These are phyloP conservation scores for Cercopithecus mona DNA, from an alignment of 2,113 vertebrate genomes.

Conservation along the genomic window DNA sequence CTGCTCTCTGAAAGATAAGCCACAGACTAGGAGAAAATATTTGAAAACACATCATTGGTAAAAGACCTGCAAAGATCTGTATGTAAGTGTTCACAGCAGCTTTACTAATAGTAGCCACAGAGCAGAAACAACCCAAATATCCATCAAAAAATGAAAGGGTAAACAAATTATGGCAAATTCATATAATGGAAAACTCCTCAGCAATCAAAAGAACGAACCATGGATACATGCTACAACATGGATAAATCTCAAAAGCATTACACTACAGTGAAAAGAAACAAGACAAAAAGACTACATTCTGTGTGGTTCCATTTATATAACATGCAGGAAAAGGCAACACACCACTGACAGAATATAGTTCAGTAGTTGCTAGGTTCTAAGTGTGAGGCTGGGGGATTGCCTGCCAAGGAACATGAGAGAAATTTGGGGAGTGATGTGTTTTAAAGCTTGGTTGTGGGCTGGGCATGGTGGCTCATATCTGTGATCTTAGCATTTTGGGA, in stretches of 20 bases:
- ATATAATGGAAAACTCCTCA: not conserved
- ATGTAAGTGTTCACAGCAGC: not conserved
- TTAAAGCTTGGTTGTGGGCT: not conserved
- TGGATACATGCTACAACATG: not conserved
- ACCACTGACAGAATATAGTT: not conserved
- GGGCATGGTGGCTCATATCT: too few relatives aligned
- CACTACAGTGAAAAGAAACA: not conserved
- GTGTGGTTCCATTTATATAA: not conserved
- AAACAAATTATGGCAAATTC: not conserved
- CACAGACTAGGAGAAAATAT: not conserved
- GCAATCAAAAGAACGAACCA: not conserved
- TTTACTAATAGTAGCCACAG: not conserved
- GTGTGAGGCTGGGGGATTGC: not conserved
- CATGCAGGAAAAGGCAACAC: not conserved
- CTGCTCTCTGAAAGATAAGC: not conserved
- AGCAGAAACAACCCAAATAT: not conserved
- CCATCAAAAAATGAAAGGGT: not conserved
- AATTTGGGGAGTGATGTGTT: not conserved
- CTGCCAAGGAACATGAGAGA: not conserved
- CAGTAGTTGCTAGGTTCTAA: not conserved
- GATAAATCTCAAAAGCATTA: not conserved
- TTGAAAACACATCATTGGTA: not conserved
- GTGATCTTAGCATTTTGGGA: too few relatives aligned
- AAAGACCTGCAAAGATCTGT: not conserved
- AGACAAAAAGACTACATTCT: not conserved